Base-by-base conservation (phyloP, 2,888 invertebrate species). In the Cerceris ruficornis region DNA sequence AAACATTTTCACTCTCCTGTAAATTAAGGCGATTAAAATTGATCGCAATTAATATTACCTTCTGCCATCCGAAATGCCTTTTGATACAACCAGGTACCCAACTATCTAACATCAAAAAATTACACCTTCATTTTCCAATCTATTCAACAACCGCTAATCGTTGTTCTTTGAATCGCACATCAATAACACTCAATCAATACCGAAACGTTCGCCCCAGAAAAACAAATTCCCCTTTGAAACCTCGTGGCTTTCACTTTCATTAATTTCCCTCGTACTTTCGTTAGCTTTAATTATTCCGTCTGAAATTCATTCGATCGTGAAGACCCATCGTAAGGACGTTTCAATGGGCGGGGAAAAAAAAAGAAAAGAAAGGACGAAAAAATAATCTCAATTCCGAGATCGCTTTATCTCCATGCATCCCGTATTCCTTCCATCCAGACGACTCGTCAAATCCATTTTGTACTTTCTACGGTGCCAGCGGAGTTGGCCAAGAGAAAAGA, bases 401-500 rank as follows among this genome's bases (percentile, higher is more conserved):
- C 41, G 58, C 28, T 68, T 60, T 55, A 68, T 64, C 13, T 42
- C 46, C 17, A 2, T 14, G 50, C 28, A 69, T 61, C 66, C 62
- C 28, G 4, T 42, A 52, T 46, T 69, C 54, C 50, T 54, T 54
- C 75, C 55, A 69, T 52, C 55, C 69, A 78, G 78, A 78, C 78
- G 69, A 52, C 66, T 72, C 80, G 72, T 70, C 50, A 80, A 78
- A 81, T 79, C 75, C 78, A 81, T 78, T 81, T 79, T 69, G 58
- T 69, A 71, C 69, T 80, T 62, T 78, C 62, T 42, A 67, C 66
- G 9, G 65, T 57, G 65, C 67, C 49, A 8, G 9, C 66, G 43
- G 17, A 49, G 54, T 58, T 50, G 50, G 6, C 66, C 50, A 72
- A 9, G 74, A 69, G 69, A 69, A 70, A 75, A 80, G 67, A 69